Evolutionary conservation across 2,113 vertebrate genomes (phyloP).

Genomic region (Gymnogyps californianus): DNA sequence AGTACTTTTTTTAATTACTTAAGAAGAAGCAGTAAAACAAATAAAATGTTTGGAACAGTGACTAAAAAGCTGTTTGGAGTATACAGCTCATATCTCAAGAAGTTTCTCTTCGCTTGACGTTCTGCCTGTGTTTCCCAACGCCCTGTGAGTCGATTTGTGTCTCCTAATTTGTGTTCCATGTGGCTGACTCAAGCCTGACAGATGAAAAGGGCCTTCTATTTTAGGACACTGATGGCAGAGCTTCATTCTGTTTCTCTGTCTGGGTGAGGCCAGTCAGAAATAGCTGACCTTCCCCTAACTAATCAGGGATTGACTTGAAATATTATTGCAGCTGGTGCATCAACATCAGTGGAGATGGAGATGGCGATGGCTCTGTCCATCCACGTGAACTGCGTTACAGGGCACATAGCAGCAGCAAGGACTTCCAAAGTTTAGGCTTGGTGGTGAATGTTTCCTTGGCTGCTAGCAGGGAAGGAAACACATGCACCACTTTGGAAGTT

Average conservation of each 20-base stretch:
- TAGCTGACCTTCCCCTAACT: conserved; percentile 78
- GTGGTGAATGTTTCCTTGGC: not conserved
- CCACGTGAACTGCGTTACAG: rapidly evolving
- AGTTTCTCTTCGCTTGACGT: conserved; percentile 14
- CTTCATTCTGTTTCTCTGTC: conserved; percentile 64
- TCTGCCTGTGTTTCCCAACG: conserved; percentile 8
- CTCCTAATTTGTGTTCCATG: conserved; percentile 61
- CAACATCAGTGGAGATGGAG: not conserved
- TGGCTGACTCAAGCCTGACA: conserved; percentile 69
- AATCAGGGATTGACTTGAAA: conserved; percentile 51
- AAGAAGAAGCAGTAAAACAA: not conserved
- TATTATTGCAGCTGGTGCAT: conserved; percentile 54
- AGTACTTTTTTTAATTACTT: not conserved
- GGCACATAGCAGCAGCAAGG: not conserved
- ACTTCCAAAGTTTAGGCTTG: not conserved
- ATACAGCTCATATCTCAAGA: not conserved
- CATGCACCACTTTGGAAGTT: not conserved
- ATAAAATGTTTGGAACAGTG: not conserved
- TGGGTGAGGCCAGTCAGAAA: conserved; percentile 74
- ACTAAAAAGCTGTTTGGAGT: not conserved
- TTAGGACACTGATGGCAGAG: conserved; percentile 84
- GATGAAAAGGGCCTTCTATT: conserved; percentile 84
- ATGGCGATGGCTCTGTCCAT: not conserved
- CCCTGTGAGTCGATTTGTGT: not conserved
- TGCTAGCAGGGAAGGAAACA: not conserved